Evolutionary conservation across 2,888 invertebrate species (phyloP).

Genomic region (Cryptus viduatorius): DNA sequence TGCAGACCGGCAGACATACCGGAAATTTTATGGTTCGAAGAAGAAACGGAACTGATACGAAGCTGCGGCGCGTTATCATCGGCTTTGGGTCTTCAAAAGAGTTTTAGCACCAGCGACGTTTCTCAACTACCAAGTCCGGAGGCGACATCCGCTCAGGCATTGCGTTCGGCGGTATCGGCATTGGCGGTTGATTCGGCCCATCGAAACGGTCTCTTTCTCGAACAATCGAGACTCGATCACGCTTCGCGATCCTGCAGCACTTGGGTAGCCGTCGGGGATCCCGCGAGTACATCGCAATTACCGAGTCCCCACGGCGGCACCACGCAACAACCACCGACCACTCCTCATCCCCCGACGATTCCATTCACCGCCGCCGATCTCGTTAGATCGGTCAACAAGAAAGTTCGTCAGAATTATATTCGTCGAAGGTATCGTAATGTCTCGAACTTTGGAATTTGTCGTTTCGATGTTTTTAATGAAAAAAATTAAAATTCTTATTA

Average conservation of each 20-base stretch:
- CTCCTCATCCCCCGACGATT: slow-evolving; percentile 85
- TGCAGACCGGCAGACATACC: slow-evolving; percentile 88
- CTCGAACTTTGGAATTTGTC: no score
- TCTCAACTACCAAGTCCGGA: slow-evolving; percentile 87
- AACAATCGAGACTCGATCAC: slow-evolving; percentile 87
- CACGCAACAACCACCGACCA: slow-evolving; percentile 79
- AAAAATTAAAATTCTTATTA: no score
- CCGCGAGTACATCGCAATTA: slow-evolving; percentile 90
- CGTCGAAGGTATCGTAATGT: slow-evolving; percentile 85
- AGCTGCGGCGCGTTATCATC: slow-evolving; percentile 93
- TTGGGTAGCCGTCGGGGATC: slow-evolving; percentile 94
- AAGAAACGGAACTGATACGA: slow-evolving; percentile 92
- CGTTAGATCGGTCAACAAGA: slow-evolving; percentile 92
- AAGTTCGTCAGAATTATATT: slow-evolving; percentile 94
- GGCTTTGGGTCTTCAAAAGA: slow-evolving; percentile 92
- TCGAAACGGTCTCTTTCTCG: slow-evolving; percentile 86
- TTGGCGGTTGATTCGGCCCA: slow-evolving; percentile 87
- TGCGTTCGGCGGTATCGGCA: slow-evolving; percentile 86
- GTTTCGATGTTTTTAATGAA: no score
- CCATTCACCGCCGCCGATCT: slow-evolving; percentile 89
- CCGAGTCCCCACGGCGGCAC: slow-evolving; percentile 92
- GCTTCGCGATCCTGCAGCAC: slow-evolving; percentile 92
- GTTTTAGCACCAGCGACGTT: slow-evolving; percentile 94
- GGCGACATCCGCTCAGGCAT: slow-evolving; percentile 79
- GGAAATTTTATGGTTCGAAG: slow-evolving; percentile 90